Percentiles rank a stretch among this genome's conserved stretches.
phyloP scores from a whole-genome alignment of 2,113 vertebrate species.

The Progne subis region DNA sequence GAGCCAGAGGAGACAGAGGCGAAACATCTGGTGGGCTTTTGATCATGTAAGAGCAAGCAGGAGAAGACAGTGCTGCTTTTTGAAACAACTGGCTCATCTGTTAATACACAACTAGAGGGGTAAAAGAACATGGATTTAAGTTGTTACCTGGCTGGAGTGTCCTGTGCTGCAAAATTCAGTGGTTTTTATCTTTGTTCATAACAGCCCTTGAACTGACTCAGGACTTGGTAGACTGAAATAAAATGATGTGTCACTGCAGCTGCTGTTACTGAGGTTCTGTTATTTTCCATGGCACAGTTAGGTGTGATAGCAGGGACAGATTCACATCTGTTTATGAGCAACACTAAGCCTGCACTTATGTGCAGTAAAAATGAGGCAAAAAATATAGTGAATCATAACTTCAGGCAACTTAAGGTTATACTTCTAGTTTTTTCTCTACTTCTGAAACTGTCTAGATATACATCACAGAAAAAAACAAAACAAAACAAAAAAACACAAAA shows the following conservation, averaged over 20 bases:
- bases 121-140: background rate
- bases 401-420: background rate
- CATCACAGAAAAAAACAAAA: background rate
- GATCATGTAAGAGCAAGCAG: background rate
- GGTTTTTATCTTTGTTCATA: background rate
- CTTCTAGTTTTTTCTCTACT: background rate
- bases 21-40: background rate
- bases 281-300: background rate
- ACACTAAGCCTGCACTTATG: background rate
- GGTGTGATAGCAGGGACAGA: background rate
- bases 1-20: background rate
- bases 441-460: background rate
- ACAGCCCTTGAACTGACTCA: background rate
- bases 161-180: background rate
- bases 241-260: background rate
- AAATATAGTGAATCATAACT: background rate
- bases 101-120: background rate
- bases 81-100: background rate
- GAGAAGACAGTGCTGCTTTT: background rate
- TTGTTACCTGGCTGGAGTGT: background rate
- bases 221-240: background rate
- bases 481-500: too few species aligned
- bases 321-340: constrained; percentile 5
- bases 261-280: background rate
- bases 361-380: background rate